These are phyloP conservation scores for Schizothorax lantsangensis DNA, from an alignment of 2,797 vertebrate species.

Conservation along the genomic window DNA sequence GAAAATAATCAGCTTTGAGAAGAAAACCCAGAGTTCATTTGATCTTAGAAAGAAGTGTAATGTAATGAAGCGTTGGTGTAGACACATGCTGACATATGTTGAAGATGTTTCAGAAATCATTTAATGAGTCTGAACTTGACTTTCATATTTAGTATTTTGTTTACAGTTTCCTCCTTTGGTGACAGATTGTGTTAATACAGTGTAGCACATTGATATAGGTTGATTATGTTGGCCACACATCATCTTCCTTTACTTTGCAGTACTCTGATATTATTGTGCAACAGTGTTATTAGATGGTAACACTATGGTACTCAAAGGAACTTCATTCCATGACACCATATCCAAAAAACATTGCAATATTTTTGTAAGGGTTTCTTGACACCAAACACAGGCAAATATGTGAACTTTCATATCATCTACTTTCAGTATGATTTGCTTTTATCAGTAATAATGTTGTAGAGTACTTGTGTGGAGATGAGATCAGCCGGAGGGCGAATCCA, in stretches of 20 bases:
- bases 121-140: neutral
- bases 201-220: neutral
- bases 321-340: neutral
- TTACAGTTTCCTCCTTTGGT: neutral
- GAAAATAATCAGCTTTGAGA: neutral
- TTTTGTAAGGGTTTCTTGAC: neutral
- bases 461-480: conserved; percentile 45
- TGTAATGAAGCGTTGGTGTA: neutral
- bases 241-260: neutral
- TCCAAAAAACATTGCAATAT: neutral
- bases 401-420: neutral
- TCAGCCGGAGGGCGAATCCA: conserved; percentile 40
- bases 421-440: conserved; percentile 9
- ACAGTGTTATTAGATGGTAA: neutral
- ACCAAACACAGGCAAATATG: neutral
- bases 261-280: neutral
- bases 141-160: neutral
- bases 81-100: neutral
- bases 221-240: neutral
- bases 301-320: neutral
- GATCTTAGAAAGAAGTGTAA: neutral
- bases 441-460: conserved; percentile 37
- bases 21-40: neutral
- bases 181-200: neutral
- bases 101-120: neutral